Base-by-base conservation (phyloP, 2,113 vertebrate genomes). In the Andinoacara biseriatus region DNA sequence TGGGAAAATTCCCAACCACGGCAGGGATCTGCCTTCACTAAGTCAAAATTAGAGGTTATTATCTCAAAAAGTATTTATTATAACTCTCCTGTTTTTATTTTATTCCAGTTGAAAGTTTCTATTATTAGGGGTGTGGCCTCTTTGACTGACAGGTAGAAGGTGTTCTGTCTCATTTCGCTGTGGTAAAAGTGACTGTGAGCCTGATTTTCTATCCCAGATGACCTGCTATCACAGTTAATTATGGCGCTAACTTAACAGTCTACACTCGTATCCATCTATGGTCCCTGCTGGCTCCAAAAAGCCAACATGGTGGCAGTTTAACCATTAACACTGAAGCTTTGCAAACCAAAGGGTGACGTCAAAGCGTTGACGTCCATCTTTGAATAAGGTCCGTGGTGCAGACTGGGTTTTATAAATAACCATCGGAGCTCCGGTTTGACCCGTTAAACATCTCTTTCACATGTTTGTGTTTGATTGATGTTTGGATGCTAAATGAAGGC, bases 401-500 rank as follows among this genome's bases (percentile, higher is more conserved):
- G 24, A 52, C 65, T 72, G 67, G 46, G 46, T 72, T 54, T 72
- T 72, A 54, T 54, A 54, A 72, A 54, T 54, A 54, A 33, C 43
- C 10, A 3, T 31, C 43, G 46, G 43, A 52, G 43, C 43, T 72
- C 29, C 10, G 24, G 65, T 52, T 52, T 54, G 46, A 31, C 24
- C 67, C 10, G 31, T 33, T 52, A 72, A 29, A 54, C 67, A 29
- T 54, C 46, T 54, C 67, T 72, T 33, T 72, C 26, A 72, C 67
- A 46, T 52, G 46, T 31, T 72, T 31, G 24, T 3, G 46, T 33
- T 72, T 72, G 46, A 72, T 54, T 72, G 65, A 72, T 72, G 43
- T 26, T 31, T 26, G 24, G 40, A 29, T 72, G 65, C 24, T 72
- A 72, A 72, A 72, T 72, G 65, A 72, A 52, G 65, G 65, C 43